Conservation (phyloP, 2,888 invertebrate genomes). For the Nebria brevicollis region DNA sequence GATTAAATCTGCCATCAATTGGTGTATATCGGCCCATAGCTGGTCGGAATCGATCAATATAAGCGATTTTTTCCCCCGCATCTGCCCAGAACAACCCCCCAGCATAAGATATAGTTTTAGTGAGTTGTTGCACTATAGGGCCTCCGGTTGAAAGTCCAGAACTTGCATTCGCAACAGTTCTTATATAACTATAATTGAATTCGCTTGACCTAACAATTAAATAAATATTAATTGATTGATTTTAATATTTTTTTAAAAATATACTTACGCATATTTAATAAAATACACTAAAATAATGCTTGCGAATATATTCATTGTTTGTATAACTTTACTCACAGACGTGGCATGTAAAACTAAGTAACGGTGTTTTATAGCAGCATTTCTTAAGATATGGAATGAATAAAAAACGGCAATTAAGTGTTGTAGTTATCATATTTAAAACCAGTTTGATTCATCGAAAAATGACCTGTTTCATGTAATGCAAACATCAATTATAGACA, state of each 20-base stretch:
- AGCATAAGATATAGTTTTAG: conserved; percentile 20
- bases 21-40: conserved; percentile 26
- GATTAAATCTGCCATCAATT: conserved; percentile 25
- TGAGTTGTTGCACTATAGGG: conserved; percentile 22
- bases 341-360: not conserved
- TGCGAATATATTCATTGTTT: not conserved
- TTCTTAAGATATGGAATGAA: not conserved
- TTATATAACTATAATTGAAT: conserved; percentile 7
- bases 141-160: conserved; percentile 29
- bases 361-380: not conserved
- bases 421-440: too few relatives aligned
- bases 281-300: not conserved
- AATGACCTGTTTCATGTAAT: too few relatives aligned
- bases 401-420: too few relatives aligned
- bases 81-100: conserved; percentile 30
- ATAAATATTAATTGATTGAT: too few relatives aligned
- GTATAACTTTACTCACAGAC: not conserved
- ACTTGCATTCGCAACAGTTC: not conserved
- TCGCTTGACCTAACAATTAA: not conserved
- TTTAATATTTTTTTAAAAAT: too few relatives aligned
- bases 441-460: too few relatives aligned
- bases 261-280: not conserved
- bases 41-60: conserved; percentile 16
- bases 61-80: conserved; percentile 19
- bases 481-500: too few relatives aligned